Percentiles rank a stretch among this genome's conserved stretches.
Conservation (phyloP, 2,888 invertebrate species). For the Diaperis boleti region DNA sequence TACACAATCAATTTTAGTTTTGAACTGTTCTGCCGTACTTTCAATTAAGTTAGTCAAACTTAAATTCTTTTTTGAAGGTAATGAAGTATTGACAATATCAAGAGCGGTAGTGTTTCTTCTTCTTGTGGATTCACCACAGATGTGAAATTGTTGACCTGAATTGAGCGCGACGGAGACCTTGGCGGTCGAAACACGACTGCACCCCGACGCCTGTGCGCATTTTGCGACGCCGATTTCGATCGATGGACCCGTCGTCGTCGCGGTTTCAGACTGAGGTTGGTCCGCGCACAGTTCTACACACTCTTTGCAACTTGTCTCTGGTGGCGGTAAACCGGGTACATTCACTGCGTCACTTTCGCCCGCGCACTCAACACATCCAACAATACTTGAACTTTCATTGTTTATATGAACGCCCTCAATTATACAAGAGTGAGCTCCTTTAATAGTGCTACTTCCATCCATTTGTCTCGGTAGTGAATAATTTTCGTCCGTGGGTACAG, state of each 20-base stretch:
- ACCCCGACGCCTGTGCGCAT: conserved; percentile 61
- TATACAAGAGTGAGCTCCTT: background rate
- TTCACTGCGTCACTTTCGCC: conserved; percentile 6
- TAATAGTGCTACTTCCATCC: too few species aligned
- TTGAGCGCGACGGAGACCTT: conserved; percentile 53
- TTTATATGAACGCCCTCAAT: background rate
- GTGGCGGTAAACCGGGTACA: conserved; percentile 25
- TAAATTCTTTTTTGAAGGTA: background rate
- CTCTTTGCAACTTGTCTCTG: conserved; percentile 11
- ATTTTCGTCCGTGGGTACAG: background rate
- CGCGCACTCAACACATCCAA: conserved; percentile 1
- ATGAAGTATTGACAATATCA: too few species aligned
- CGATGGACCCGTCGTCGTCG: conserved; percentile 56
- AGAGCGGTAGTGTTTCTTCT: background rate
- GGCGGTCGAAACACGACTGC: conserved; percentile 62
- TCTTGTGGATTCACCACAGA: conserved; percentile 14
- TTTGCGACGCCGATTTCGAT: conserved; percentile 59
- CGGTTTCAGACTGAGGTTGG: conserved; percentile 44
- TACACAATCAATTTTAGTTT: too few species aligned
- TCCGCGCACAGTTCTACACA: conserved; percentile 39
- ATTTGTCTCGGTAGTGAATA: background rate
- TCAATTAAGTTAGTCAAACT: too few species aligned
- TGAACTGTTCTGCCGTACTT: conserved; percentile 13
- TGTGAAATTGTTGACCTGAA: conserved; percentile 17
- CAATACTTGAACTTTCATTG: background rate